A percentile compares a stretch with the other conserved stretches of the same genome.
These are phyloP conservation scores for Musca vetustissima DNA, from an alignment of 1,140 invertebrate species.

Conservation along the genomic window DNA sequence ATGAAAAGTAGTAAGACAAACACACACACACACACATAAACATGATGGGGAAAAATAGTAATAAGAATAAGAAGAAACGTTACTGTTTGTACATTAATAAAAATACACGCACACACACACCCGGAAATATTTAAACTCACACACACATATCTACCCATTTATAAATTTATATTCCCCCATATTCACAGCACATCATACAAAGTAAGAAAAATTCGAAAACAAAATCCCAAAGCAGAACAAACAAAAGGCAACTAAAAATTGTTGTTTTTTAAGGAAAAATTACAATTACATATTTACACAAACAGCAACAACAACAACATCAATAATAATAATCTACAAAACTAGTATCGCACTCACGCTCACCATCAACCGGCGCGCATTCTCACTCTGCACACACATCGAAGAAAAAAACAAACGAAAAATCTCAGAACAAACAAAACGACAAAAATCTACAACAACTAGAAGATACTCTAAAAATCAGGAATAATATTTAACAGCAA, in stretches of 20 bases:
- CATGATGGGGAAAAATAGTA: too few species aligned
- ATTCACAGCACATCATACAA: too few species aligned
- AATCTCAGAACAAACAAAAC: neutral
- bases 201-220: too few species aligned
- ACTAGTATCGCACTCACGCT: constrained; percentile 5
- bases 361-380: neutral
- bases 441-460: neutral
- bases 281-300: constrained; percentile 19
- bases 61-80: constrained; percentile 10
- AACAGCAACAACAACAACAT: too few species aligned
- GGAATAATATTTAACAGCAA: neutral
- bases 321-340: neutral
- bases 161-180: too few species aligned
- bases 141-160: neutral
- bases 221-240: neutral
- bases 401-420: too few species aligned
- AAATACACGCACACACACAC: neutral
- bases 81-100: constrained; percentile 15
- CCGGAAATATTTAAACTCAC: neutral
- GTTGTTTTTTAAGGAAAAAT: constrained; percentile 3
- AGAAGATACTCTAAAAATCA: constrained; percentile 14
- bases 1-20: too few species aligned
- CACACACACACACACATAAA: too few species aligned
- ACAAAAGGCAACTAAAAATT: neutral
- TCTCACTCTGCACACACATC: neutral